Evolutionary conservation across 2,888 invertebrate genomes (phyloP).

Genomic region (Noctua pronuba): DNA sequence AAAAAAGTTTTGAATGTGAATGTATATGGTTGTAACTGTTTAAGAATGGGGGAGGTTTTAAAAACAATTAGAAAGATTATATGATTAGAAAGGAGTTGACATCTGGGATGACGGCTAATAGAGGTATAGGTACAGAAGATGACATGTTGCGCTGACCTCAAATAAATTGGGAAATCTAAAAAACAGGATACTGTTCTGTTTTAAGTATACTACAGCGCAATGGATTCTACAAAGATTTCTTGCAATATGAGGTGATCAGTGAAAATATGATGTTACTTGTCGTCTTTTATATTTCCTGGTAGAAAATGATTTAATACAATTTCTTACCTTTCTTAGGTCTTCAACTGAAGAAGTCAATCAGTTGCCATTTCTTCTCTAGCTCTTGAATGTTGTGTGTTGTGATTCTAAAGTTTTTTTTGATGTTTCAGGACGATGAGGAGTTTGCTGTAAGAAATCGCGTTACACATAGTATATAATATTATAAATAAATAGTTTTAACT

Average conservation of each 20-base stretch:
- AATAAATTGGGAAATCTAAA: too few relatives aligned
- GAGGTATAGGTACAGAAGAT: too few relatives aligned
- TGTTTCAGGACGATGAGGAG: slow-evolving; percentile 66
- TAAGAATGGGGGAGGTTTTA: not conserved
- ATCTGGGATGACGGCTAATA: too few relatives aligned
- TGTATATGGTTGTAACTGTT: not conserved
- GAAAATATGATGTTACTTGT: too few relatives aligned
- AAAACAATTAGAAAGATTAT: not conserved
- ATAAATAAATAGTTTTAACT: slow-evolving; percentile 65
- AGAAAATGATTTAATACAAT: too few relatives aligned
- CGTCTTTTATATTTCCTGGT: too few relatives aligned
- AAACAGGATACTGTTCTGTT: too few relatives aligned
- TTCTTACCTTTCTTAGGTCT: too few relatives aligned
- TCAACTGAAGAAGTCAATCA: not conserved
- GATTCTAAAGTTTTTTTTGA: slow-evolving; percentile 4
- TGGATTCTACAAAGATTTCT: not conserved
- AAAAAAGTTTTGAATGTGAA: not conserved
- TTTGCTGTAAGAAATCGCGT: slow-evolving; percentile 63
- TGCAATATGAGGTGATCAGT: not conserved
- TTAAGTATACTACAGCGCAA: not conserved
- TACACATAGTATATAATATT: slow-evolving; percentile 65
- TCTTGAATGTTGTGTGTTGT: not conserved
- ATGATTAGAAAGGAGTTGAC: too few relatives aligned
- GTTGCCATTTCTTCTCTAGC: not conserved
- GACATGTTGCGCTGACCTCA: too few relatives aligned